Evolutionary conservation across 2,888 invertebrate species (phyloP), one percentile per base, ranked within the genome.

Genomic region (Diaprepes abbreviatus): DNA sequence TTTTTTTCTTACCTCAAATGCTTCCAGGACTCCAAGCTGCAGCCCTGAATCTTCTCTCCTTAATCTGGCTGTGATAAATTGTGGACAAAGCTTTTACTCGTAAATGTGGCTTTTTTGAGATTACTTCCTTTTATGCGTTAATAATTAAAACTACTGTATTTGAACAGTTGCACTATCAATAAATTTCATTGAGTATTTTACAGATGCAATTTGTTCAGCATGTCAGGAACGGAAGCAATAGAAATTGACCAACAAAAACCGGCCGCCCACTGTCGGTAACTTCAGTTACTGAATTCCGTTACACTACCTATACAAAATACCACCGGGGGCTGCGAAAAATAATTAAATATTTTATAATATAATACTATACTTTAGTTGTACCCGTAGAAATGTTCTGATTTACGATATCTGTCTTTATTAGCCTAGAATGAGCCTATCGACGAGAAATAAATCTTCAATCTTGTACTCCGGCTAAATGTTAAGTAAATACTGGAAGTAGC

Each of bases 401-500:
- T 62, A 62, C 62, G 62, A 62, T 62, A 62, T 50, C 36, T 62
- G 50, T 62, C 50, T 48, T 50, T 50, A 50, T 62, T 62, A 62
- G 62, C 48, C 28, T 17, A 35, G 36, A 35, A 62, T 62, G 19
- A 50, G 62, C 35, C 62, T 19, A 62, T 58, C 57, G 28, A 58
- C 40, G 38, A 36, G 28, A 16, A 21, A 58, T 58, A 58, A 58
- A 58, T 58, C 57, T 58, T 58, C 7, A n/a, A 40, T 58, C 57
- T 40, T 40, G 38, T 31, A 10, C 31, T 58, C 16, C 10, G 57
- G 57, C 57, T 6, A 38, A 24, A 55, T 38, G 38, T 38, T 55
- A 38, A 55, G 38, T 55, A 55, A 55, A 55, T 55, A 57, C 28
- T 55, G 55, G 19, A 58, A 58, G 57, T 24, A 24, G 7, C 38